Evolutionary conservation across 2,888 invertebrate species (phyloP).

Genomic region (Tinea pellionella): DNA sequence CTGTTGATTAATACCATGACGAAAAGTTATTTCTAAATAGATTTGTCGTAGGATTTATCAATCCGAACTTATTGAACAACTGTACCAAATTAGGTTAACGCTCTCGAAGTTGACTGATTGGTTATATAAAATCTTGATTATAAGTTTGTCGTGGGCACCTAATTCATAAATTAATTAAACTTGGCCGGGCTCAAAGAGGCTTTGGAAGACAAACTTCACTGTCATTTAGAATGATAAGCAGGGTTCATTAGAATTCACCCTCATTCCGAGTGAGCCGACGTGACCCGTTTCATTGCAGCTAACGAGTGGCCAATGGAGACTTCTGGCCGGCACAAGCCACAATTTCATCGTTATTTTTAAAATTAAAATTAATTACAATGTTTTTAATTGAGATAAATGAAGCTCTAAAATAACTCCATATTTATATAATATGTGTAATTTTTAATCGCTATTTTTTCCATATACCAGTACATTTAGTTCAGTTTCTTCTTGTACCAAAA

Average conservation of each 20-base stretch:
- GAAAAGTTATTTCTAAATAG: background rate
- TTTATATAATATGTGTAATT: no score
- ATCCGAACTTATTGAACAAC: conserved; percentile 1
- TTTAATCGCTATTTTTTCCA: no score
- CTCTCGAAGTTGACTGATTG: conserved; percentile 12
- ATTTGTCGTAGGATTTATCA: background rate
- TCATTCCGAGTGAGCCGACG: conserved; percentile 17
- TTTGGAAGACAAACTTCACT: conserved; percentile 35
- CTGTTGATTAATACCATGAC: background rate
- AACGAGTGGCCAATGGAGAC: conserved; percentile 26
- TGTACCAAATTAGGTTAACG: background rate
- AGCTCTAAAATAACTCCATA: background rate
- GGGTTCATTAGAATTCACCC: conserved; percentile 46
- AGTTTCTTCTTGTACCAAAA: no score
- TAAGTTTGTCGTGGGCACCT: conserved; percentile 26
- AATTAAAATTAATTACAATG: conserved; percentile 10
- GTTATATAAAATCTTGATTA: conserved; percentile 14
- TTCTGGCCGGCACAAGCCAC: background rate
- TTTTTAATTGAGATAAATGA: background rate
- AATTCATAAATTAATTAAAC: conserved; percentile 65
- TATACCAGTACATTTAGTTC: no score
- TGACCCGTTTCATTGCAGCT: conserved; percentile 20
- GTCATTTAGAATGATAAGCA: conserved; percentile 58
- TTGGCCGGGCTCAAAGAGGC: conserved; percentile 24
- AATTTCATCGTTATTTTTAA: background rate